These are phyloP conservation scores for Anguilla obscura DNA, from an alignment of 2,797 vertebrate species.

Conservation along the genomic window DNA sequence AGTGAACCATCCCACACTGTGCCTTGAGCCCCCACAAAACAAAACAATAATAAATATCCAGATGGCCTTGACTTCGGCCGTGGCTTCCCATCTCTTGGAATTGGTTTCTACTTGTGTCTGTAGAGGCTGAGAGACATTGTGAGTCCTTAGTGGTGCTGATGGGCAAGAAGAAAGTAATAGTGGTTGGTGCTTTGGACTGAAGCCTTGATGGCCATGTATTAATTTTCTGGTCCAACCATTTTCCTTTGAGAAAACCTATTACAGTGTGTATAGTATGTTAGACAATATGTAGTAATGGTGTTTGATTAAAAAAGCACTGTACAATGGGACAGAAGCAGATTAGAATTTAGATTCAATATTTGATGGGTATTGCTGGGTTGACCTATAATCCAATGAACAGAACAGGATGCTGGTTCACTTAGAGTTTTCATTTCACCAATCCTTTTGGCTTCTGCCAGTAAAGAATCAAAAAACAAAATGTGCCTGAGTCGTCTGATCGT, in stretches of 20 bases:
- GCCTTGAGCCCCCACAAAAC: slow-evolving; percentile 1
- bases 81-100: background rate
- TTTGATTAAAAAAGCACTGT: background rate
- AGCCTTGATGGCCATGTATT: background rate
- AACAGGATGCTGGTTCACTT: background rate
- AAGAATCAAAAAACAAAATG: background rate
- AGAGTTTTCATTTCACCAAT: background rate
- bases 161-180: background rate
- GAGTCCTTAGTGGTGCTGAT: background rate
- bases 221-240: background rate
- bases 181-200: background rate
- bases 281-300: background rate
- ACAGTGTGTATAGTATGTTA: background rate
- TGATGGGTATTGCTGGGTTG: background rate
- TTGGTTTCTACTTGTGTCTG: background rate
- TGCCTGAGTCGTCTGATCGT: background rate
- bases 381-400: background rate
- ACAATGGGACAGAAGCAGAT: background rate
- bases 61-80: background rate
- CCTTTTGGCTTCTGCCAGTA: background rate
- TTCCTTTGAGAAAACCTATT: background rate
- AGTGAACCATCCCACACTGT: slow-evolving; percentile 43
- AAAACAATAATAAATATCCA: slow-evolving; percentile 21
- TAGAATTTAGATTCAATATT: background rate
- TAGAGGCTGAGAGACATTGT: background rate